Percentiles rank a stretch among this genome's conserved stretches.
Conservation (phyloP, 2,888 invertebrate genomes). For the Artemia sinica region DNA sequence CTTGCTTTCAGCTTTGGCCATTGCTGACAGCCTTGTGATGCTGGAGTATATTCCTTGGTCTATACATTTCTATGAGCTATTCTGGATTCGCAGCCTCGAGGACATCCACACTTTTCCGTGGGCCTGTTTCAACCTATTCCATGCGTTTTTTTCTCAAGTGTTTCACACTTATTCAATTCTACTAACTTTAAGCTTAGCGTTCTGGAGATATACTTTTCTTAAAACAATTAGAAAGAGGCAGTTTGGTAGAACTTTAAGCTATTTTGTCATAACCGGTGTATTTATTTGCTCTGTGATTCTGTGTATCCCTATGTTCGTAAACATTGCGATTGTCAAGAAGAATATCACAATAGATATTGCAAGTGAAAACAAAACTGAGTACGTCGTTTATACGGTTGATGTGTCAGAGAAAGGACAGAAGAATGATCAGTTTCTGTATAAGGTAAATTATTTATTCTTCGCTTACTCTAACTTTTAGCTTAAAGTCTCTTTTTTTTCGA, state of each 20-base stretch:
- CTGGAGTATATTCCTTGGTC: background rate
- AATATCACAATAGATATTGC: background rate
- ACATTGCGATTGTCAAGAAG: background rate
- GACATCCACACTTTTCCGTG: constrained; percentile 1
- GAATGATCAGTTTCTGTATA: background rate
- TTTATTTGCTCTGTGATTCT: constrained; percentile 3
- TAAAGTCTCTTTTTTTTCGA: no score
- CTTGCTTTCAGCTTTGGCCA: background rate
- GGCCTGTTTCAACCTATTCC: constrained; percentile 11
- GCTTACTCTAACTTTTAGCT: no score
- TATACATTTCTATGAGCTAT: background rate
- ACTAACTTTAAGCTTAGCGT: constrained; percentile 4
- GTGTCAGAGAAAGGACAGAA: background rate
- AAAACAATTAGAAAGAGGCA: background rate
- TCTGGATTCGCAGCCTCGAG: background rate
- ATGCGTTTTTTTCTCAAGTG: constrained; percentile 6
- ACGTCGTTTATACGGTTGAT: background rate
- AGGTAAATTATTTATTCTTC: background rate
- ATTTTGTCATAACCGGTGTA: background rate
- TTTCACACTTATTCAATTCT: constrained; percentile 10
- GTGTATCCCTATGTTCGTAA: constrained; percentile 5
- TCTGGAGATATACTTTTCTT: background rate
- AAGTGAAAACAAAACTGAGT: background rate
- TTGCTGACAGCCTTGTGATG: background rate
- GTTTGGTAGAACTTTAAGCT: background rate